Conservation (phyloP, 2,888 invertebrate genomes). For the Cephus rjabovi region DNA sequence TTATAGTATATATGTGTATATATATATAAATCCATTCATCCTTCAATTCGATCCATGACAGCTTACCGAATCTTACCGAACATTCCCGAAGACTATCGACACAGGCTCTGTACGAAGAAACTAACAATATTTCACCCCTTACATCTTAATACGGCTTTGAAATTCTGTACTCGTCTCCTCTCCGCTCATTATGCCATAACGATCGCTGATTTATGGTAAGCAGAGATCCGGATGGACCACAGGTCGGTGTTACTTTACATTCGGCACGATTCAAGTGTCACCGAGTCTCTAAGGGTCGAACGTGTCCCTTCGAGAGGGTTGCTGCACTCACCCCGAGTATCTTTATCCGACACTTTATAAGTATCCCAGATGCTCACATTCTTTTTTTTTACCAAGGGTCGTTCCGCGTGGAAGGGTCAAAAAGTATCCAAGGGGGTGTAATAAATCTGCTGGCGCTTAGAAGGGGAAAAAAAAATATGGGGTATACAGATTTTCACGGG, state of each 20-base stretch:
- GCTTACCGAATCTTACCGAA: not conserved
- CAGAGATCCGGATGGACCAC: conserved; percentile 1
- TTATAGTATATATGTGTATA: not conserved
- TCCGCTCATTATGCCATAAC: conserved; percentile 4
- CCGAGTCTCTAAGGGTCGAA: not conserved
- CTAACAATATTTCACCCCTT: not conserved
- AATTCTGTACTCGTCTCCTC: conserved; percentile 1
- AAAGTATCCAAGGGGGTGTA: not conserved
- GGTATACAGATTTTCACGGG: not conserved
- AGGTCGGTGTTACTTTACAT: conserved; percentile 2
- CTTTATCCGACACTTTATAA: conserved; percentile 7
- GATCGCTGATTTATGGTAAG: conserved; percentile 8
- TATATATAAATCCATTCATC: not conserved
- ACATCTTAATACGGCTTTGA: not conserved
- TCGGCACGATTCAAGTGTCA: conserved; percentile 6
- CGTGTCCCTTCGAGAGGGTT: conserved; percentile 2
- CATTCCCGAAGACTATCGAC: not conserved
- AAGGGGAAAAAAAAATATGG: not conserved
- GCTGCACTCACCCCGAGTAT: not conserved
- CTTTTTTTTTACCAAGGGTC: not conserved
- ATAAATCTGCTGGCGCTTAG: not conserved
- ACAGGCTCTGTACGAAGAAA: not conserved
- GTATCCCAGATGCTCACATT: not conserved
- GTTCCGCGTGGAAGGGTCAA: not conserved
- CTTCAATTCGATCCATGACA: not conserved